A percentile compares a stretch with the other conserved stretches of the same genome.
phyloP scores from a whole-genome alignment of 2,113 vertebrate species.

The Castor canadensis region DNA sequence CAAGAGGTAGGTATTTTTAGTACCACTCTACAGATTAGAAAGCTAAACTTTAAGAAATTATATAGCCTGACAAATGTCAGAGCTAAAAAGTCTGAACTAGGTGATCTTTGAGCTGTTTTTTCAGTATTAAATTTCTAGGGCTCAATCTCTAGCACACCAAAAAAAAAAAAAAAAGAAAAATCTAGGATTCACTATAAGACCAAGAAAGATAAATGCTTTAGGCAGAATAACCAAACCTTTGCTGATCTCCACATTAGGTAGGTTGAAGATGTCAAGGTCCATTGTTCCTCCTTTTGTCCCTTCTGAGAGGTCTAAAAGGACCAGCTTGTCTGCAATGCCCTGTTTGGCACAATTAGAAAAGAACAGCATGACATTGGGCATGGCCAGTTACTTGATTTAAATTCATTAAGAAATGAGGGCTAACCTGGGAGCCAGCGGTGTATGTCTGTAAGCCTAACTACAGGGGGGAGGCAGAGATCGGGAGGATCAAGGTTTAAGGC shows the following conservation, averaged over 20 bases:
- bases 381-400: background rate
- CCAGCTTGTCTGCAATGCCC: constrained; percentile 91
- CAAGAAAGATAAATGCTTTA: constrained; percentile 1
- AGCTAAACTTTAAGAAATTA: background rate
- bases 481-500: no score
- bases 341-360: constrained; percentile 67
- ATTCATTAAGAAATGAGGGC: background rate
- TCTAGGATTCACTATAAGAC: background rate
- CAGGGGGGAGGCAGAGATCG: no score
- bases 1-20: background rate
- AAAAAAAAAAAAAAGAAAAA: background rate
- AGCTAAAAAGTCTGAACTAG: constrained; percentile 17
- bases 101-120: constrained; percentile 4
- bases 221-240: constrained; percentile 86
- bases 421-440: background rate
- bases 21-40: background rate
- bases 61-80: background rate
- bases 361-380: background rate
- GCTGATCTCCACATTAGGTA: constrained; percentile 93
- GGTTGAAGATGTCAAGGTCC: constrained; percentile 94
- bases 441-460: background rate
- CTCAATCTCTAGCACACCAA: background rate
- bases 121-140: constrained; percentile 29
- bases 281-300: constrained; percentile 91
- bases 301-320: constrained; percentile 93